Conservation (phyloP, 2,888 invertebrate genomes). For the Ophion costatus region DNA sequence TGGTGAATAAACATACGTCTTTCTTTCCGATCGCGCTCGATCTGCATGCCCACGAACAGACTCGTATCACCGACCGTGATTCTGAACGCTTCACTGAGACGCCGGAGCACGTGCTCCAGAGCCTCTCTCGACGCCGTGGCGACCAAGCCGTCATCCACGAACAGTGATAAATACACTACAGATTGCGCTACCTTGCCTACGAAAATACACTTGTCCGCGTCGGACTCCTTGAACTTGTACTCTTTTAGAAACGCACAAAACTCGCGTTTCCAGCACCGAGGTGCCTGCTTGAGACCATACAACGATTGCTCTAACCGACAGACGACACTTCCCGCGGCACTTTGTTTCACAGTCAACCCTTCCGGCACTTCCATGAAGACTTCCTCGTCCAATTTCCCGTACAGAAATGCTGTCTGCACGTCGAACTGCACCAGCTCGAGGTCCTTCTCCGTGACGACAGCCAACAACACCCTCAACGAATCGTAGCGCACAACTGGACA, state of each 20-base stretch:
- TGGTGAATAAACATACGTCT: constrained; percentile 5
- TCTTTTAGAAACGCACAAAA: background rate
- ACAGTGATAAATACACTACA: constrained; percentile 9
- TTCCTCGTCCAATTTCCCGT: no score
- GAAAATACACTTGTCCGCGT: background rate
- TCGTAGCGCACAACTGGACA: no score
- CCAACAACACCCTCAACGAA: no score
- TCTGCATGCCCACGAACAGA: background rate
- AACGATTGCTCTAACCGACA: no score
- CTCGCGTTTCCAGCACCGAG: constrained; percentile 13
- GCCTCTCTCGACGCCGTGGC: background rate
- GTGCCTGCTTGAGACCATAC: background rate
- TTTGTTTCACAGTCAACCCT: no score
- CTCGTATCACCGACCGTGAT: constrained; percentile 3
- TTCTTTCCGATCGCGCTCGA: background rate
- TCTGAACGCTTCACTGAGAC: background rate
- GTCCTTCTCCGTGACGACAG: no score
- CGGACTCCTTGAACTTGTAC: background rate
- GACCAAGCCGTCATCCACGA: constrained; percentile 8
- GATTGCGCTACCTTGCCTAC: background rate
- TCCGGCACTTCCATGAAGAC: no score
- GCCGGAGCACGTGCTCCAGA: no score
- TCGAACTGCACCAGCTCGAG: no score
- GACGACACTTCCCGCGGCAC: no score
- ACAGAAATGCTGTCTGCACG: no score